Evolutionary conservation across 2,113 vertebrate genomes (phyloP), one percentile per base, ranked within the genome.

Genomic region (Motacilla tschutschensis): DNA sequence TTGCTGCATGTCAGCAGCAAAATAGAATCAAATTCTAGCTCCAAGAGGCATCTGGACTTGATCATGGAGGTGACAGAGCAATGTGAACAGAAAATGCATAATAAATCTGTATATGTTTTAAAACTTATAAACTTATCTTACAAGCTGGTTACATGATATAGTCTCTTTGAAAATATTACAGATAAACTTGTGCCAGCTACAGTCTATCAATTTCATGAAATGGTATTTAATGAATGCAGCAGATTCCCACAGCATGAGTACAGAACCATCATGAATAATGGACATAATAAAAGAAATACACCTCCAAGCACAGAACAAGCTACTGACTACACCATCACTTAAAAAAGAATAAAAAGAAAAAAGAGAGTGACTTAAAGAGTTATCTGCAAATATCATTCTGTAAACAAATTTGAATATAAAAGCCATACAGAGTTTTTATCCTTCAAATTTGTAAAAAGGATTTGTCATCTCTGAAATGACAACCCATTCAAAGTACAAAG

Each of bases 401-500:
- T 93, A 94, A 95, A 92, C 86, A 92, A 85, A 93, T 92, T 85
- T 94, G 93, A 93, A 95, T 96, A 96, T 93, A 93, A 95, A 95
- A 91, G 93, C 71, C 62, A 86, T 51, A 81, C 66, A 67, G 89
- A 78, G 70, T 92, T 93, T 93, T 62, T 94, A 82, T 51, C 92
- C 84, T 95, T 94, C 80, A 94, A 90, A 93, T 91, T 62, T 90
- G 72, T 79, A 79, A 72, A 91, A 72, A 89, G 90, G 83, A 89
- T 94, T 81, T 92, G 63, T 81, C 71, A 81, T 64, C 92, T 86
- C 89, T 77, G 80, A 95, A 95, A 92, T 79, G 74, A 79, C 65
- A 91, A 75, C 60, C n/a, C 25, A 70, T 79, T 81, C 84, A 73
- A 91, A 95, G 51, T 73, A 92, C 66, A 90, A 92, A 93, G 75